Conservation (phyloP, 2,797 vertebrate genomes). For the Malurus splendens region DNA sequence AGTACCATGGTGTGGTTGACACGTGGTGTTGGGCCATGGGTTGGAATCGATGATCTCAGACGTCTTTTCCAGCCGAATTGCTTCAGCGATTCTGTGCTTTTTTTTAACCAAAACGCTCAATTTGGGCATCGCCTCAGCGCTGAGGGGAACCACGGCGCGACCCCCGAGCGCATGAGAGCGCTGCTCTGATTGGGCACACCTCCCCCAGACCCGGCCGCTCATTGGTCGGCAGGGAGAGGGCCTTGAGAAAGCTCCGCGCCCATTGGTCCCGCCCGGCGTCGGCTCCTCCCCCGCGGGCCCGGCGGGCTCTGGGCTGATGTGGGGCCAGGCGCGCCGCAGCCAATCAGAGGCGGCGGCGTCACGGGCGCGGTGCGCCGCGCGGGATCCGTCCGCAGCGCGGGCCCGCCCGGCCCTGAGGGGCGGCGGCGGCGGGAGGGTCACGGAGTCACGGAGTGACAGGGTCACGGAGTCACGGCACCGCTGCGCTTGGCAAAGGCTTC, state of each 20-base stretch:
- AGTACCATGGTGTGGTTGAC: not conserved
- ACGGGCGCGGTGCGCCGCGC: not conserved
- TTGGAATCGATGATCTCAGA: not conserved
- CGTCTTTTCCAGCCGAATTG: not conserved
- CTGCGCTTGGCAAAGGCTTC: fast-evolving
- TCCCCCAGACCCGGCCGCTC: not conserved
- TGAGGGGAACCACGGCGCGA: fast-evolving
- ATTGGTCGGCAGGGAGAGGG: not conserved
- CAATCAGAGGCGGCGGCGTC: constrained; percentile 45
- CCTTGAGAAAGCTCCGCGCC: not conserved
- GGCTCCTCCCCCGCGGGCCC: constrained; percentile 34
- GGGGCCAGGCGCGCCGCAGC: constrained; percentile 63
- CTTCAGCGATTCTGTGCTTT: fast-evolving
- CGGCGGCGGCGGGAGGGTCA: not conserved
- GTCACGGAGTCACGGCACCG: fast-evolving
- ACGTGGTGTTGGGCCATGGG: not conserved
- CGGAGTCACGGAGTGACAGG: not conserved
- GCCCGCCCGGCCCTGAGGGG: not conserved
- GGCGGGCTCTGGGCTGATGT: constrained; percentile 80
- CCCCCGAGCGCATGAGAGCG: not conserved
- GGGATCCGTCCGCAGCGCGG: constrained; percentile 39
- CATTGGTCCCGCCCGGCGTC: fast-evolving
- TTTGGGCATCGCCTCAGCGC: fast-evolving
- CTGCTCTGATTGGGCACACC: constrained; percentile 30
- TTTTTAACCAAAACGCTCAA: fast-evolving